These are phyloP conservation scores for Hemicordylus capensis DNA, from an alignment of 2,113 vertebrate genomes.

Conservation along the genomic window DNA sequence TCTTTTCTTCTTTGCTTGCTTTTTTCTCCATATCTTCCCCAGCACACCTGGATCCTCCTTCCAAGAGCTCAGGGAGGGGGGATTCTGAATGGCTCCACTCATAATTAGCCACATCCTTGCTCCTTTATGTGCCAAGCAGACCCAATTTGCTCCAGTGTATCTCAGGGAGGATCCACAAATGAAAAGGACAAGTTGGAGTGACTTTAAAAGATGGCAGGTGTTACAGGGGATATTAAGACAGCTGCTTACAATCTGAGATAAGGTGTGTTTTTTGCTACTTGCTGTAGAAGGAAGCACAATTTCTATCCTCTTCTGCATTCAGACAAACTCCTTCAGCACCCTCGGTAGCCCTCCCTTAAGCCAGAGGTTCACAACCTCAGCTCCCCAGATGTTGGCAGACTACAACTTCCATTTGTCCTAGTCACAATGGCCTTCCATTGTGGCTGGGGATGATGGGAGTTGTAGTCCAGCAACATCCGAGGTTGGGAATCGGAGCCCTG, in stretches of 20 bases:
- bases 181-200: neutral
- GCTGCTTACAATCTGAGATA: neutral
- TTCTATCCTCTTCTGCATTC: slow-evolving; percentile 43
- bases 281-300: slow-evolving; percentile 35
- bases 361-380: too few relatives aligned
- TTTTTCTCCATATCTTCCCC: neutral
- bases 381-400: too few relatives aligned
- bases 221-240: neutral
- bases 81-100: neutral
- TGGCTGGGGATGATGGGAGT: too few relatives aligned
- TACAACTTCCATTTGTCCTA: too few relatives aligned
- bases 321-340: neutral
- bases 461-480: too few relatives aligned
- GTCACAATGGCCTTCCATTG: too few relatives aligned
- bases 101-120: neutral
- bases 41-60: neutral
- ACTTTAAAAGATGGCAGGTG: neutral
- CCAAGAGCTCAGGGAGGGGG: neutral
- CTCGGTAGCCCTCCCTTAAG: neutral
- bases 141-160: neutral
- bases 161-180: neutral
- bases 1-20: neutral
- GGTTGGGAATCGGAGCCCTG: too few relatives aligned
- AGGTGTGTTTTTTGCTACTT: too few relatives aligned
- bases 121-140: neutral